phyloP scores from a whole-genome alignment of 2,888 invertebrate species.

The Harpalus rufipes region DNA sequence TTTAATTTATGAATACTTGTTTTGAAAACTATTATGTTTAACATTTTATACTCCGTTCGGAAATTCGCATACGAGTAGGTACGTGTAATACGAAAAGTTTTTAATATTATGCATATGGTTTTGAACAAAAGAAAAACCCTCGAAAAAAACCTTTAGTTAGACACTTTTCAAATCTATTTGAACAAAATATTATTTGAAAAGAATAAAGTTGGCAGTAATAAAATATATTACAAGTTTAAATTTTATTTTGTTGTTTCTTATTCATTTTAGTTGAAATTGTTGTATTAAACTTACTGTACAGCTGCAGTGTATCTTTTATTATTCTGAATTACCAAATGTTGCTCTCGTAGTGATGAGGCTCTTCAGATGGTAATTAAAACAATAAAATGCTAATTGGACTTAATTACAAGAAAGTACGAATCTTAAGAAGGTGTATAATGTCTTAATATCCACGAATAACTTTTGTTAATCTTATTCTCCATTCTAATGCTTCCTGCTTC shows the following conservation, averaged over 20 bases:
- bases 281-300: background rate
- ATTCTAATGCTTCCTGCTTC: slow-evolving; percentile 20
- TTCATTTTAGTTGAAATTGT: background rate
- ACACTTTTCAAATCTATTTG: background rate
- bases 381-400: slow-evolving; percentile 55
- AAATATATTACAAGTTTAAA: background rate
- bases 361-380: slow-evolving; percentile 52
- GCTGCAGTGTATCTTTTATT: slow-evolving; percentile 26
- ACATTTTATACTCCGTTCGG: no score
- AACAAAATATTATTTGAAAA: background rate
- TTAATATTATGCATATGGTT: background rate
- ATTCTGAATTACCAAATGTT: slow-evolving; percentile 44
- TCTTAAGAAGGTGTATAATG: slow-evolving; percentile 52
- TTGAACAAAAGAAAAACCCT: background rate
- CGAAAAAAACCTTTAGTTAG: background rate
- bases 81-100: no score
- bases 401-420: slow-evolving; percentile 54
- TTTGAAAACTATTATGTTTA: no score
- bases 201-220: background rate
- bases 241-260: background rate
- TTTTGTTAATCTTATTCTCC: slow-evolving; percentile 23
- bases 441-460: slow-evolving; percentile 40
- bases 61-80: no score
- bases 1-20: no score
- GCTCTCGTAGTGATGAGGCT: slow-evolving; percentile 44